Conservation (phyloP, 1,140 invertebrate genomes). For the Drosophila mauritiana region DNA sequence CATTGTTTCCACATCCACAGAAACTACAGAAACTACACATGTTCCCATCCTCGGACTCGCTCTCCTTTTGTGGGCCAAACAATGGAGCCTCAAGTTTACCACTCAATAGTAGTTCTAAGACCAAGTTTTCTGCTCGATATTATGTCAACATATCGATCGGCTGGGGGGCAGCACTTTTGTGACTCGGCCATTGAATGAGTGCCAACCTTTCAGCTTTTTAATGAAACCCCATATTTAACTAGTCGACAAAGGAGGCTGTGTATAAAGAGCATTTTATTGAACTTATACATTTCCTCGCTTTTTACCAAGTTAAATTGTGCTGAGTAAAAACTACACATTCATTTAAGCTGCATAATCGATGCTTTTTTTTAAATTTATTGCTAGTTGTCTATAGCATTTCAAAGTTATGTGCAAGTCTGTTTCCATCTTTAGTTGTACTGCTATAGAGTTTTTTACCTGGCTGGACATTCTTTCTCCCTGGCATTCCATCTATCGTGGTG, state of each 20-base stretch:
- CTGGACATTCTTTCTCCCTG: slow-evolving; percentile 24
- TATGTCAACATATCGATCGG: slow-evolving; percentile 27
- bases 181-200: slow-evolving; percentile 2
- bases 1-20: slow-evolving; percentile 45
- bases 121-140: slow-evolving; percentile 17
- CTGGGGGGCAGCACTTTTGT: background rate
- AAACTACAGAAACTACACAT: slow-evolving; percentile 30
- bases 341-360: background rate
- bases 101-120: slow-evolving; percentile 18
- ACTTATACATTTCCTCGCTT: background rate
- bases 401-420: background rate
- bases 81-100: slow-evolving; percentile 24
- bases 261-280: background rate
- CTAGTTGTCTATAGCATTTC: background rate
- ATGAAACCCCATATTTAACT: background rate
- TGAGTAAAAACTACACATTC: background rate
- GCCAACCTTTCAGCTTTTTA: slow-evolving; percentile 1
- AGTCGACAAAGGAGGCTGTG: background rate
- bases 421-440: slow-evolving; percentile 4
- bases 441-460: slow-evolving; percentile 31
- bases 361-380: background rate
- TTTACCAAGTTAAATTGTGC: background rate
- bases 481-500: slow-evolving; percentile 34
- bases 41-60: slow-evolving; percentile 19
- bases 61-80: slow-evolving; percentile 26